A percentile compares a stretch with the other conserved stretches of the same genome.
These are phyloP conservation scores for Discoglossus pictus DNA, from an alignment of 2,797 vertebrate species.

Conservation along the genomic window DNA sequence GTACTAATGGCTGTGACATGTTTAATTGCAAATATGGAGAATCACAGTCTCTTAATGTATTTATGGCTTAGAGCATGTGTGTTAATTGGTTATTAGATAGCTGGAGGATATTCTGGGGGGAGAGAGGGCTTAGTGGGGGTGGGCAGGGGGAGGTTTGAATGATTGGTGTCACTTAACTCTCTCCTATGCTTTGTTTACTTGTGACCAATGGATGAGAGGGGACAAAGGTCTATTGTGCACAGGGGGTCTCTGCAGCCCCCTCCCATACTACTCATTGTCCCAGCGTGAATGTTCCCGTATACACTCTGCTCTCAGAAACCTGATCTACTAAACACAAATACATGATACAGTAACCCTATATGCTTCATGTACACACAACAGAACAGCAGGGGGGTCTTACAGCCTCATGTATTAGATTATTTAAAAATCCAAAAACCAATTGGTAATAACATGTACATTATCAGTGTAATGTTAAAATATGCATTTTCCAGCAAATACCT, in stretches of 20 bases:
- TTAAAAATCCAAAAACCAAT: no score
- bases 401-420: no score
- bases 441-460: no score
- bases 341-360: constrained; percentile 29
- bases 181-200: constrained; percentile 35
- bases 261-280: no score
- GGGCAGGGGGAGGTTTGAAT: constrained; percentile 4
- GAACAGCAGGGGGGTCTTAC: neutral
- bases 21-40: no score
- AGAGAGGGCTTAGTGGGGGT: neutral
- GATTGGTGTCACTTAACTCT: constrained; percentile 29
- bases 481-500: no score
- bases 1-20: no score
- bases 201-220: constrained; percentile 23
- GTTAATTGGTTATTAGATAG: constrained; percentile 43
- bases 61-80: constrained; percentile 37
- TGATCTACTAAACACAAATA: no score
- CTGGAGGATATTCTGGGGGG: constrained; percentile 1
- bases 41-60: constrained; percentile 37
- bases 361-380: constrained; percentile 8
- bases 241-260: neutral
- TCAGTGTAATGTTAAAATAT: no score
- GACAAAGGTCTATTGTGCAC: constrained; percentile 36
- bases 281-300: no score
- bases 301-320: no score